These are phyloP conservation scores for Cheilosia soror DNA, from an alignment of 2,888 invertebrate species.

Conservation along the genomic window DNA sequence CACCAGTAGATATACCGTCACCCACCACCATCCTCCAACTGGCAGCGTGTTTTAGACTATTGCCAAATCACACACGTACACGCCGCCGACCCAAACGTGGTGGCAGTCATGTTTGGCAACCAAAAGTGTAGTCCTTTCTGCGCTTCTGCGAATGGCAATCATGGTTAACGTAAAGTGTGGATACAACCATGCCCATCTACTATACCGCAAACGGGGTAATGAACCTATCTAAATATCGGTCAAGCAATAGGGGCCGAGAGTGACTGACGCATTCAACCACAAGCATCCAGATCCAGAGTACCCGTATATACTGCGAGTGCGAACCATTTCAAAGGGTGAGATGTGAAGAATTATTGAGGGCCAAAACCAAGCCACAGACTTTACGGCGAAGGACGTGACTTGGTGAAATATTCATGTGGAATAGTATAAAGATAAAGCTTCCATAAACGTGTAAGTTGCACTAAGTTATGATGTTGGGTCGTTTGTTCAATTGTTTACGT, in stretches of 20 bases:
- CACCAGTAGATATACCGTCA: conserved; percentile 19
- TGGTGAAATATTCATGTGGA: conserved; percentile 44
- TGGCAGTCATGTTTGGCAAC: conserved; percentile 32
- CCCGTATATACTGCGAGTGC: background rate
- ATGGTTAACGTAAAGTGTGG: background rate
- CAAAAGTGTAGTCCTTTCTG: background rate
- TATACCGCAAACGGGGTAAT: conserved; percentile 58
- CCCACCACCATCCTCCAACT: background rate
- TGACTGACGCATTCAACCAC: conserved; percentile 34
- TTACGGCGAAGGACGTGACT: conserved; percentile 22
- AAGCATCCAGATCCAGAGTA: conserved; percentile 1
- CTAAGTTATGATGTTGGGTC: conserved; percentile 45
- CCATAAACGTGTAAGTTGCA: conserved; percentile 54
- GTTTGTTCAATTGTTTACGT: conserved; percentile 53
- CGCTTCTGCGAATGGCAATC: conserved; percentile 4
- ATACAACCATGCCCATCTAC: conserved; percentile 16
- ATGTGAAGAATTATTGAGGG: conserved; percentile 7
- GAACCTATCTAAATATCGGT: conserved; percentile 69
- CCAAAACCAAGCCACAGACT: conserved; percentile 18
- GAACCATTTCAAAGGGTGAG: background rate
- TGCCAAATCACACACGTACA: conserved; percentile 7
- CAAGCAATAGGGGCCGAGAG: conserved; percentile 38
- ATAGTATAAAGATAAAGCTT: conserved; percentile 44
- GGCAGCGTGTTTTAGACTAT: conserved; percentile 1
- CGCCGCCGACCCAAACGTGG: background rate